Evolutionary conservation across 2,888 invertebrate genomes (phyloP), one percentile per base, ranked within the genome.

Genomic region (Spicauda simplicius): DNA sequence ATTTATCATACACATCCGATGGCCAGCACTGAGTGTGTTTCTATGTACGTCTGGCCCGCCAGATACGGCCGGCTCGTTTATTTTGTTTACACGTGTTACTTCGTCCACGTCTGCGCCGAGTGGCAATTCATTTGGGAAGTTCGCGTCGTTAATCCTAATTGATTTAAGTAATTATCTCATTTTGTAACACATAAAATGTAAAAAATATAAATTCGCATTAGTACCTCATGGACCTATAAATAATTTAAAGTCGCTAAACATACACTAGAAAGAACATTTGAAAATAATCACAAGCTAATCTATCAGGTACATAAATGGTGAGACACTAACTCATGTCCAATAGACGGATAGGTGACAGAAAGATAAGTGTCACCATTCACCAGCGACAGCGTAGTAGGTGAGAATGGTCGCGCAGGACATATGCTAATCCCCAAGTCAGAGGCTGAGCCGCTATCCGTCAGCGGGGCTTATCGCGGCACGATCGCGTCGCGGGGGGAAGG

Each of bases 1-100:
- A 91, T 92, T 90, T 91, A 88, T 91, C 90, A 92, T 88, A 85
- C 84, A 85, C 81, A 83, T 81, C 75, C 82, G 80, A 72, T 76
- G 80, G 75, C 76, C 76, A 76, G 79, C 70, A 75, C 85, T 87
- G 88, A 91, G 91, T 91, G 91, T 88, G 84, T 88, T 91, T 82
- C 87, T 85, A 80, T 92, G 91, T 91, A 80, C 76, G 80, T 78
- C 83, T 83, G 76, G 71, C 64, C 70, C 71, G 71, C 70, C 74
- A 72, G 77, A 77, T 76, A 73, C 67, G 69, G 67, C 70, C 69
- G 45, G 56, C 64, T 80, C 79, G 80, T 86, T 88, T 86, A 82
- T 87, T 89, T 90, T 83, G 81, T 85, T 85, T 83, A 86, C 86
- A 86, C 76, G 78, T 82, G 81, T 81, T 76, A 70, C 77, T 76